Evolutionary conservation across 2,888 invertebrate species (phyloP), one percentile per base, ranked within the genome.

Genomic region (Spisula solida): DNA sequence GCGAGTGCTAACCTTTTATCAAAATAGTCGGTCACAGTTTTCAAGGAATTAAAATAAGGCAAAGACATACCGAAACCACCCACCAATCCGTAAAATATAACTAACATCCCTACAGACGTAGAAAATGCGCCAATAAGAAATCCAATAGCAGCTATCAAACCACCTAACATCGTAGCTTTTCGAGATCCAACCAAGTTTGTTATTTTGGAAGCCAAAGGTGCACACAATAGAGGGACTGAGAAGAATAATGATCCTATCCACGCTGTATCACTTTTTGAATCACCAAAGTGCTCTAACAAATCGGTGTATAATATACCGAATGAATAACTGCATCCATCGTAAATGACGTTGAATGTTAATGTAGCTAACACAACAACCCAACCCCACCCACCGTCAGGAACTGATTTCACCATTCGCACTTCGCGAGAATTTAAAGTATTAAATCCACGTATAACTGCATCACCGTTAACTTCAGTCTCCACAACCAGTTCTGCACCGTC

Each of bases 221-320:
- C 96, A 81, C 94, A 94, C 20, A 96, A 90, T 10, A 99, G 97
- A 8, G 99, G 99, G 97, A 99, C 98, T 60, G 98, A 98, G 98
- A 99, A 98, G 96, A 99, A 98, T 81, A 99, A 97, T 82, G 98
- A 98, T 10, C 98, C 98, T 89, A 99, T 98, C 98, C 98, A 98
- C 0, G 98, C 98, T 0, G 99, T 99, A 96, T 98, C 98, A 85
- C 98, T 98, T 94, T 98, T 98, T 81, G 98, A 98, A 95, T 98
- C 98, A 70, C 98, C 98, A 97, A 98, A 99, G 96, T 98, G 98
- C 94, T 98, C 98, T 87, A 98, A 97, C 94, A 99, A 98, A 95
- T 98, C 98, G 4, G 98, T 98, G 96, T 97, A 98, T 95, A 99
- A 98, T 0, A 99, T 98, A 85, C 99, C 99, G 96, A 99, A 99